Conservation (phyloP, 2,888 invertebrate genomes). For the Eilema sororculum region DNA sequence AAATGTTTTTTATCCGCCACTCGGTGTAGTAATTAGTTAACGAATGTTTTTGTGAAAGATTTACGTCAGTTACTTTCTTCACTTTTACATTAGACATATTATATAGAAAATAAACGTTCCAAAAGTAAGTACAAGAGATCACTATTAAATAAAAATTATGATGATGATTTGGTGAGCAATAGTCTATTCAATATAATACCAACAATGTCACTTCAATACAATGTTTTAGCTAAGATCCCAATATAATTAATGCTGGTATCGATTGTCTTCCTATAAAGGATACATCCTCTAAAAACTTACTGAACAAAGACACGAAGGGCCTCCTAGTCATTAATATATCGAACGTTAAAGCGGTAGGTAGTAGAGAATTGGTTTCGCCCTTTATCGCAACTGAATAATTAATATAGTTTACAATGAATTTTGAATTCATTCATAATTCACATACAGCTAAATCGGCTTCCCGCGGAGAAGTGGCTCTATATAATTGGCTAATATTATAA, state of each 20-base stretch:
- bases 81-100: background rate
- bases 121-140: background rate
- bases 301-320: slow-evolving; percentile 24
- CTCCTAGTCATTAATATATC: slow-evolving; percentile 41
- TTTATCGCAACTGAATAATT: slow-evolving; percentile 43
- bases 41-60: slow-evolving; percentile 44
- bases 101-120: no score
- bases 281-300: slow-evolving; percentile 41
- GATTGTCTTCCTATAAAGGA: slow-evolving; percentile 19
- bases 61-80: background rate
- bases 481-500: slow-evolving; percentile 3
- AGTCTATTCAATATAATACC: background rate
- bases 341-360: slow-evolving; percentile 36
- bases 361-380: slow-evolving; percentile 25
- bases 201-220: slow-evolving; percentile 8
- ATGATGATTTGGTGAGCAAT: background rate
- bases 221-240: slow-evolving; percentile 3
- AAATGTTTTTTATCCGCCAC: slow-evolving; percentile 44
- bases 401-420: slow-evolving; percentile 46
- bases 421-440: slow-evolving; percentile 30
- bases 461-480: slow-evolving; percentile 11
- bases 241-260: slow-evolving; percentile 15
- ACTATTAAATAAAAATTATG: background rate
- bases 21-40: slow-evolving; percentile 55
- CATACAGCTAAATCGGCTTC: slow-evolving; percentile 21